These are phyloP conservation scores for Pogonomyrmex californicus DNA, from an alignment of 1,140 invertebrate species.

Conservation along the genomic window DNA sequence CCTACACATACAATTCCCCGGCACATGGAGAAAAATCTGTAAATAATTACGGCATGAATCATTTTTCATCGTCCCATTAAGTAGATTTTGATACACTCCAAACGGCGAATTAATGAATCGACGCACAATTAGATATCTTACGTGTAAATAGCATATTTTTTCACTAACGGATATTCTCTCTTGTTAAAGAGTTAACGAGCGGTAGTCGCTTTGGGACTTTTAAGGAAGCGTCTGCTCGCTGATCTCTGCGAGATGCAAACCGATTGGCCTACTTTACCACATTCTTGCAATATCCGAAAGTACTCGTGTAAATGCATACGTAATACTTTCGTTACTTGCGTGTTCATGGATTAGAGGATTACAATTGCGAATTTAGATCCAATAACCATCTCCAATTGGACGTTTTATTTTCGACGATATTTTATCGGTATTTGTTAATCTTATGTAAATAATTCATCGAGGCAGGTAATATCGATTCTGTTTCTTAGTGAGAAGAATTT, in stretches of 20 bases:
- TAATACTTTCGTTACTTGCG: conserved; percentile 65
- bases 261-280: conserved; percentile 74
- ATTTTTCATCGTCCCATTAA: conserved; percentile 76
- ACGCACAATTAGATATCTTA: conserved; percentile 85
- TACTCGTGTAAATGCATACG: conserved; percentile 63
- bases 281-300: conserved; percentile 67
- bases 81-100: conserved; percentile 83
- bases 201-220: conserved; percentile 52
- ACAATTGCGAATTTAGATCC: conserved; percentile 1
- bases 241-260: conserved; percentile 49
- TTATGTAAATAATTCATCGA: conserved; percentile 61
- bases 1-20: background rate
- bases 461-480: conserved; percentile 16
- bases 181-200: conserved; percentile 73
- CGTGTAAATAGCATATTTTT: conserved; percentile 87
- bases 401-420: background rate
- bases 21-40: conserved; percentile 42
- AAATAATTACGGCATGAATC: conserved; percentile 69
- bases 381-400: conserved; percentile 13
- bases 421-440: conserved; percentile 57
- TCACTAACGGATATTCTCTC: conserved; percentile 82
- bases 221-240: conserved; percentile 20
- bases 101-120: conserved; percentile 80
- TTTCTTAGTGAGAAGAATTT: conserved; percentile 53
- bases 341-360: conserved; percentile 41